phyloP scores from a whole-genome alignment of 2,113 vertebrate species.

The Danionella cerebrum region DNA sequence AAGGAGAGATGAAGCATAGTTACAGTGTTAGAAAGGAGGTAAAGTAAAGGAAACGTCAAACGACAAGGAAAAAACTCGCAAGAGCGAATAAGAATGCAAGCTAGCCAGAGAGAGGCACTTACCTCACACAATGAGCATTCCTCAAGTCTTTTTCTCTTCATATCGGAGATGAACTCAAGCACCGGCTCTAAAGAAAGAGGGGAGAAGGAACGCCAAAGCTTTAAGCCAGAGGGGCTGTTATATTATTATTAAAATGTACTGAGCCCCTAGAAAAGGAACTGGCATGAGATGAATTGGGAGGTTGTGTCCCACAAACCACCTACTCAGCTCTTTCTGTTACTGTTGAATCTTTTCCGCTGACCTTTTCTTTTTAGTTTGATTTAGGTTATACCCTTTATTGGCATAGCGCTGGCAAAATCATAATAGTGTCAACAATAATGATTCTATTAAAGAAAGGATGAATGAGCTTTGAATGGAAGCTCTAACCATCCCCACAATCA shows the following conservation, averaged over 20 bases:
- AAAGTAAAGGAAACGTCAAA: background rate
- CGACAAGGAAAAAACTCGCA: background rate
- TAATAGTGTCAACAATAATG: background rate
- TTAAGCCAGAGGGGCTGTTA: constrained; percentile 26
- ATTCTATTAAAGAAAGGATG: background rate
- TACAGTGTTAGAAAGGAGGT: background rate
- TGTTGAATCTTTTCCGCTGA: background rate
- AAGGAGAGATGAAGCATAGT: background rate
- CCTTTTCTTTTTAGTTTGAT: background rate
- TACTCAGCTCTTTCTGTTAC: background rate
- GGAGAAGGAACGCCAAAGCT: constrained; percentile 36
- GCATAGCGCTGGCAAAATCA: background rate
- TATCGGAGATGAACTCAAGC: constrained; percentile 46
- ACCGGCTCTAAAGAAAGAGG: constrained; percentile 33
- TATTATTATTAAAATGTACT: constrained; percentile 33
- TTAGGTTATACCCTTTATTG: background rate
- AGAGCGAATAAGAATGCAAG: background rate
- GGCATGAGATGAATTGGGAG: constrained; percentile 35
- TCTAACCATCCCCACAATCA: background rate
- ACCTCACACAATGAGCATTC: constrained; percentile 19
- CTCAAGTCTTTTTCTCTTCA: constrained; percentile 35
- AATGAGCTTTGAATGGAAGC: background rate
- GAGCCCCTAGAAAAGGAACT: constrained; percentile 18
- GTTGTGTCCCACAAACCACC: constrained; percentile 28
- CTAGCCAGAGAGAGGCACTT: constrained; percentile 24